Conservation (phyloP, 2,113 vertebrate species). For the Anser cygnoides region DNA sequence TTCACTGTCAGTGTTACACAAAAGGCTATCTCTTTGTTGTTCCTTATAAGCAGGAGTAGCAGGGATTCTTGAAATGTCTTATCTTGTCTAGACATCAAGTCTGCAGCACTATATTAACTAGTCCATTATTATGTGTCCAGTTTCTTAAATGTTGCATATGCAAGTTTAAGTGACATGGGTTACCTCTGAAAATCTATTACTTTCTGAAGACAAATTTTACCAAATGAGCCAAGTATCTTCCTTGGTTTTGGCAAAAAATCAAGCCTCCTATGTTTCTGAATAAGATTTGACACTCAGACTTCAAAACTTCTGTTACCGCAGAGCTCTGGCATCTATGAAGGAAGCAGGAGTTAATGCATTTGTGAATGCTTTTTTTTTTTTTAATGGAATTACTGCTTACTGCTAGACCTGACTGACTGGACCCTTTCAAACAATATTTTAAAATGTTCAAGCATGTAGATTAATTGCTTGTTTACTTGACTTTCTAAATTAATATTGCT, state of each 20-base stretch:
- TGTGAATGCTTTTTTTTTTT: background rate
- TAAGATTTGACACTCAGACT: background rate
- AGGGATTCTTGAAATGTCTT: slow-evolving; percentile 65
- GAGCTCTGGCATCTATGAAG: slow-evolving; percentile 3
- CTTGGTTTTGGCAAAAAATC: slow-evolving; percentile 38
- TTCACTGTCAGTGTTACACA: slow-evolving; percentile 32
- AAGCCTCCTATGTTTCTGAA: background rate
- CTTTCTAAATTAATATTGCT: background rate
- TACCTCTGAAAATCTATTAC: slow-evolving; percentile 28
- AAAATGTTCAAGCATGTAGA: background rate
- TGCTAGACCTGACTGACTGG: background rate
- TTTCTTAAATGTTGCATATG: slow-evolving; percentile 38
- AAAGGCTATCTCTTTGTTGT: slow-evolving; percentile 66
- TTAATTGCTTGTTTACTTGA: background rate
- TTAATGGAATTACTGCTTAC: background rate
- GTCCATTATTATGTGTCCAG: slow-evolving; percentile 58
- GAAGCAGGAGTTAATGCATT: background rate
- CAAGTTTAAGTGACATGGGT: slow-evolving; percentile 42
- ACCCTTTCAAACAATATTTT: background rate
- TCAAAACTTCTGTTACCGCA: background rate
- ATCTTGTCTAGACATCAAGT: slow-evolving; percentile 88
- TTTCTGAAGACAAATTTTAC: slow-evolving; percentile 31
- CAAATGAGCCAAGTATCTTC: background rate
- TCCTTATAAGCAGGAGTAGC: slow-evolving; percentile 43
- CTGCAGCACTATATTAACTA: slow-evolving; percentile 61